These are phyloP conservation scores for Pteria penguin DNA, from an alignment of 2,888 invertebrate genomes.

Conservation along the genomic window DNA sequence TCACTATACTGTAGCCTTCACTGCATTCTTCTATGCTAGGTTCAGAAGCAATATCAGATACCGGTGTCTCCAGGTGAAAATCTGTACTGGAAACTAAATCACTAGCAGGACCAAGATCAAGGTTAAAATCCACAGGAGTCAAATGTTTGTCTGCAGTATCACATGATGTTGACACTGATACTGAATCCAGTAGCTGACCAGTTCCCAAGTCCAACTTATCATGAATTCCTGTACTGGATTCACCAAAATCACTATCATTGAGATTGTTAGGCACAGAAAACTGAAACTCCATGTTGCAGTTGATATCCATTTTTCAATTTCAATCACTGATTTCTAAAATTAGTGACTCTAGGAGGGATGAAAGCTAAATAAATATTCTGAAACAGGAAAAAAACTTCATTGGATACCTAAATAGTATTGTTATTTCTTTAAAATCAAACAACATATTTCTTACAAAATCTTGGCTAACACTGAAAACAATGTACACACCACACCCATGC, in stretches of 20 bases:
- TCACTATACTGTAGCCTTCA: constrained; percentile 43
- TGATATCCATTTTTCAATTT: constrained; percentile 36
- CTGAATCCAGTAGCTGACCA: constrained; percentile 34
- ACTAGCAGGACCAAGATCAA: constrained; percentile 44
- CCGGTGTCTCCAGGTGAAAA: constrained; percentile 33
- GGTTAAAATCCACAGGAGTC: constrained; percentile 35
- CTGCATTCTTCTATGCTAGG: constrained; percentile 27
- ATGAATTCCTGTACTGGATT: constrained; percentile 15
- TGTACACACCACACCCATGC: no score
- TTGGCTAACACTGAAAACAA: no score
- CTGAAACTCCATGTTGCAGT: constrained; percentile 37
- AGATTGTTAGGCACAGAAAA: constrained; percentile 34
- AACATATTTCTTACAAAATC: no score
- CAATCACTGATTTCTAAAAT: no score
- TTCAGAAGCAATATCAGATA: constrained; percentile 29
- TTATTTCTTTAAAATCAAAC: no score
- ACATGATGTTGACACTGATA: constrained; percentile 25
- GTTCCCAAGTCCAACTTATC: constrained; percentile 31
- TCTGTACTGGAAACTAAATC: constrained; percentile 41
- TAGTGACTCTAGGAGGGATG: no score
- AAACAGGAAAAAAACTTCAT: no score
- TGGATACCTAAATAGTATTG: no score
- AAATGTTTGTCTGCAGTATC: constrained; percentile 36
- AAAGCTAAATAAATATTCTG: no score
- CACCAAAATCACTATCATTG: constrained; percentile 25